phyloP scores from a whole-genome alignment of 2,888 invertebrate species.

The Caenorhabditis japonica region DNA sequence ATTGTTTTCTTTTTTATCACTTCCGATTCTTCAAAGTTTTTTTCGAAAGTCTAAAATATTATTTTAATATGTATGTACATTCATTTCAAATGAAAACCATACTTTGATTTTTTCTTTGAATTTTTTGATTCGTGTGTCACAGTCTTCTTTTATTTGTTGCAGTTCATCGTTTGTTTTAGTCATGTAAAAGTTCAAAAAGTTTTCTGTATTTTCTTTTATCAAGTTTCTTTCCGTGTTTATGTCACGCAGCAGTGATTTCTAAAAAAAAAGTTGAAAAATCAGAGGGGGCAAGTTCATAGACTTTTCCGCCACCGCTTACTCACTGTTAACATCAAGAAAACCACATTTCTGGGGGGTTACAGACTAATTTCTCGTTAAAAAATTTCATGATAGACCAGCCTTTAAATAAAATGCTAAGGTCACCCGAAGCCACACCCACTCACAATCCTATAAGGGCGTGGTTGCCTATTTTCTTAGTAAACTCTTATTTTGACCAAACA shows the following conservation, averaged over 20 bases:
- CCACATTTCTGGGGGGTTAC: no score
- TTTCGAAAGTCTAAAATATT: slow-evolving; percentile 54
- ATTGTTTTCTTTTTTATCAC: slow-evolving; percentile 51
- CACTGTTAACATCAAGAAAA: no score
- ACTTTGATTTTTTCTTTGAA: slow-evolving; percentile 39
- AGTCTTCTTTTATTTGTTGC: slow-evolving; percentile 23
- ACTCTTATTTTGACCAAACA: no score
- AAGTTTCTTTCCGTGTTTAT: slow-evolving; percentile 58
- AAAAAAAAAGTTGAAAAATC: slow-evolving; percentile 12
- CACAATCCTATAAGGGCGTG: no score
- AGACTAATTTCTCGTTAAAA: no score
- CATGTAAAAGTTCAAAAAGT: slow-evolving; percentile 54
- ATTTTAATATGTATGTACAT: slow-evolving; percentile 30
- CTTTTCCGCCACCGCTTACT: no score
- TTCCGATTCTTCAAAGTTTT: slow-evolving; percentile 53
- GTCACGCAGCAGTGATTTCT: slow-evolving; percentile 55
- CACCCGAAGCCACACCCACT: no score
- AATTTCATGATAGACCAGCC: no score
- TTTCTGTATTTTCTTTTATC: slow-evolving; percentile 59
- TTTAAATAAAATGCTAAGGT: no score
- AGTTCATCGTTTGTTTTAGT: slow-evolving; percentile 47
- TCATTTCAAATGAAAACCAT: neutral
- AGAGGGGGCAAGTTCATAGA: no score
- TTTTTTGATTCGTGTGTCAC: slow-evolving; percentile 28
- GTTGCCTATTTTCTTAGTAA: no score